Base-by-base conservation (phyloP, 2,888 invertebrate species). In the Phengaris alcon region DNA sequence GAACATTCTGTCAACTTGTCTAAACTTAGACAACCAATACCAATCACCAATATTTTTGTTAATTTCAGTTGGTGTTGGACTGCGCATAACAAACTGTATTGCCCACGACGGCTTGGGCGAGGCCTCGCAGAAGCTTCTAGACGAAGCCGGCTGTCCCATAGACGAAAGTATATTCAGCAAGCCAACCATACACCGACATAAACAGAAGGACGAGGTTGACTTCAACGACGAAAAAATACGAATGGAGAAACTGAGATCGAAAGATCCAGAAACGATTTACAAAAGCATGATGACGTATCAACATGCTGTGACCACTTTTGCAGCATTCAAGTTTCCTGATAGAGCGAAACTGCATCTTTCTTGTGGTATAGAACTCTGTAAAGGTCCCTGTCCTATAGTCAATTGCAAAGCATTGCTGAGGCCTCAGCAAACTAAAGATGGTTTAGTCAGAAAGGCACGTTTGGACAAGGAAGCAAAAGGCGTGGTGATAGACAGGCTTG, bases 261-360 rank as follows among this genome's bases (percentile, higher is more conserved):
- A 82, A 2, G 90, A 92, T 75, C 89, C 91, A 0, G 92, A 92
- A 4, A 83, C 86, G 73, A 86, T 89, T 81, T 87, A 91, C 46
- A 92, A 89, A 80, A 90, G 91, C 80, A 90, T 94, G 52, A 94
- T 94, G 94, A 91, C 90, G 0, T 93, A 93, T 77, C 92, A 93
- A 80, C 92, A 94, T 78, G 94, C 94, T 2, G 83, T 93, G 1
- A 93, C 96, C 0, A 95, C 95, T 22, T 97, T 97, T 89, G 95
- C 96, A 0, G 97, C 97, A 6, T 97, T 97, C 83, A 97, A 97
- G 83, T 97, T 97, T 87, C 97, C 97, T 5, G 97, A 97, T 83
- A 93, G 96, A 79, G 96, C 96, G 77, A 95, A 96, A 78, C 88
- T 97, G 64, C 97, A 97, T 86, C 90, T 97, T 70, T 95, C 95